Evolutionary conservation across 2,888 invertebrate genomes (phyloP), one percentile per base, ranked within the genome.

Genomic region (Auanema sp.): DNA sequence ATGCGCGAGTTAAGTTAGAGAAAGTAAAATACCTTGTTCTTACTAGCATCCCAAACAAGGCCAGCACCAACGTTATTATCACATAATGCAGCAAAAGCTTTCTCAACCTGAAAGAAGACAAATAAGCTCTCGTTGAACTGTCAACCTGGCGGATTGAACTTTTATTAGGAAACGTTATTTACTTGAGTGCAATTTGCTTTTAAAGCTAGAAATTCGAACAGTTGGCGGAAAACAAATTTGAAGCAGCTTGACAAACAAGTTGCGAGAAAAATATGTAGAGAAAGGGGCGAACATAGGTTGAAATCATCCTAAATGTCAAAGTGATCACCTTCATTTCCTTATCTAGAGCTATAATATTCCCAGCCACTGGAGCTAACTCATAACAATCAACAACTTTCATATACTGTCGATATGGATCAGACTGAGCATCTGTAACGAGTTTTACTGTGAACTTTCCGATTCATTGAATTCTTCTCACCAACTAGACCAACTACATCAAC

Each of bases 381-480:
- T 74, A 75, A 49, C 70, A 65, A 43, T 72, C 71, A 14, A 77
- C 66, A 12, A 72, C 69, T 23, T 66, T 69, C 74, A 77, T 72
- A 65, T 77, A 77, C 62, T 77, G 77, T 5, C 64, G 66, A 60
- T 77, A 77, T 5, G 77, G 75, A 52, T 77, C 72, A 11, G 55
- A 56, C 58, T 67, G 64, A 43, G 70, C 59, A 25, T 75, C 76
- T 77, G 62, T 10, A 72, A 42, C 5, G 41, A 23, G 11, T 23
- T 53, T 21, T 24, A 12, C 14, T 3, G 3, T 24, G 40, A 33
- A 53, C 54, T 53, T 53, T 40, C 10, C 54, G 25, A 24, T 14
- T 53, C n/a, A 21, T 56, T 42, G 21, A 47, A 51, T 14, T 42
- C 43, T 24, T 65, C 72, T 69, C 41, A 75, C 75, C 72, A 16